Conservation (phyloP, 37 sponge, comb jelly and placozoan genomes). For the Oscarella lobularis region DNA sequence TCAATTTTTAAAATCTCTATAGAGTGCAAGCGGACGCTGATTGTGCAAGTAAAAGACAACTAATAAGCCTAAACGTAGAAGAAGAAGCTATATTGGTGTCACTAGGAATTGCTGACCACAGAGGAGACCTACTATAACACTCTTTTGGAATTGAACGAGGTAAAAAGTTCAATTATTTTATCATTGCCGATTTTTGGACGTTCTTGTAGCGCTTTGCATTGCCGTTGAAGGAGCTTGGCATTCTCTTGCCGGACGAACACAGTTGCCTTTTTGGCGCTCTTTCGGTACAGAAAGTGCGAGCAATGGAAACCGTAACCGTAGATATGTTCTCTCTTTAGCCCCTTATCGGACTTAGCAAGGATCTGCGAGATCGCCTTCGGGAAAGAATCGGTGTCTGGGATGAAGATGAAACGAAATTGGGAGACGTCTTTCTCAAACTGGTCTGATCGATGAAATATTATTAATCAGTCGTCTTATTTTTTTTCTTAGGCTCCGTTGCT, state of each 20-base stretch:
- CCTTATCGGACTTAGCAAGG: conserved; percentile 34
- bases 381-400: conserved; percentile 69
- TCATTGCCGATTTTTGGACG: background rate
- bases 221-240: background rate
- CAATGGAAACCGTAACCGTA: no score
- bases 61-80: background rate
- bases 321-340: conserved; percentile 33
- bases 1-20: no score
- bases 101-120: conserved; percentile 59
- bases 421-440: conserved; percentile 64
- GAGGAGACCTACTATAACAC: conserved; percentile 53
- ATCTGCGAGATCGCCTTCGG: conserved; percentile 26
- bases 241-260: background rate
- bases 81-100: background rate
- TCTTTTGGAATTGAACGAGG: conserved; percentile 47
- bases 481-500: conserved; percentile 37
- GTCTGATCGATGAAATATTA: conserved; percentile 7
- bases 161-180: background rate
- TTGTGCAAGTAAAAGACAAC: no score
- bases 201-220: background rate
- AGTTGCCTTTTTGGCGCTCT: background rate
- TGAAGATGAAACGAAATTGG: conserved; percentile 33
- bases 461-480: background rate
- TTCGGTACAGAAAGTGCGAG: no score
- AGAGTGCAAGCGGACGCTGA: no score